Percentiles rank a stretch among this genome's conserved stretches.
phyloP scores from a whole-genome alignment of 2,113 vertebrate species.

The Acrocephalus kingi region DNA sequence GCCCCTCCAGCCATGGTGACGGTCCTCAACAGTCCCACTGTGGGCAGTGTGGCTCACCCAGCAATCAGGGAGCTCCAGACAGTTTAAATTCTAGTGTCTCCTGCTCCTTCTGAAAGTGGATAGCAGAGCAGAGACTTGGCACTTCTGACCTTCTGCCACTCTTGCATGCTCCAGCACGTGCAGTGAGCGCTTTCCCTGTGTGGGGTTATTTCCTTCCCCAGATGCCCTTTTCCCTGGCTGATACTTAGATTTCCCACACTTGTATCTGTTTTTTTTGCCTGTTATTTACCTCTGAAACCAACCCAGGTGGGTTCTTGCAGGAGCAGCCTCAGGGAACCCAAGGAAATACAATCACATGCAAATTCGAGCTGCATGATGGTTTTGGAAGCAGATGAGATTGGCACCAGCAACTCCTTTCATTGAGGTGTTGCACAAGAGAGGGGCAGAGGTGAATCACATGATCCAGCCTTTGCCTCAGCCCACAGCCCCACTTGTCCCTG shows the following conservation, averaged over 20 bases:
- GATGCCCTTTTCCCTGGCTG: neutral
- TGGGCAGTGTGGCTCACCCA: neutral
- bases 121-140: neutral
- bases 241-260: neutral
- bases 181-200: accelerated
- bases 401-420: neutral
- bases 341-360: neutral
- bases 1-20: neutral
- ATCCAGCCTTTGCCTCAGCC: neutral
- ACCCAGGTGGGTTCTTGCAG: neutral
- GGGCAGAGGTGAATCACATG: neutral
- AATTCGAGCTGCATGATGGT: neutral
- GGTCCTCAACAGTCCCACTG: accelerated
- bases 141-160: neutral
- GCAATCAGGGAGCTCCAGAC: neutral
- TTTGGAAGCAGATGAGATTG: neutral
- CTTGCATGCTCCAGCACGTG: neutral
- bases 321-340: neutral
- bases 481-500: neutral
- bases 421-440: neutral
- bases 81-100: neutral
- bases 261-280: neutral
- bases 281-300: neutral
- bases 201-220: neutral
- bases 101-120: neutral